A percentile compares a stretch with the other conserved stretches of the same genome.
phyloP scores from a whole-genome alignment of 2,888 invertebrate genomes.

The Machimus atricapillus region DNA sequence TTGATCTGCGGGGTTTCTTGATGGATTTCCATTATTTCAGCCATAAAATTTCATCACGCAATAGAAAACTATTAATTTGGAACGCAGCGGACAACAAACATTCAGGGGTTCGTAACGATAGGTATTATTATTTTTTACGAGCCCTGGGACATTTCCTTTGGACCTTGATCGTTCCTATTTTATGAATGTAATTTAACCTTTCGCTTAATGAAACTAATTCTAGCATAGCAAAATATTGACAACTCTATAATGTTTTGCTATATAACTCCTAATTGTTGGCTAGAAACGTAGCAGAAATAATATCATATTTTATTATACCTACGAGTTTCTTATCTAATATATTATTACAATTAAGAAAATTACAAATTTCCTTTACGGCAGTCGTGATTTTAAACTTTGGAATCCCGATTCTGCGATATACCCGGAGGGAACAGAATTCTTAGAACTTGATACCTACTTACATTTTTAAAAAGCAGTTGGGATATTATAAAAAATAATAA shows the following conservation, averaged over 20 bases:
- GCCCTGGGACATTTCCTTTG: neutral
- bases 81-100: neutral
- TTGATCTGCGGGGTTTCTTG: neutral
- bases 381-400: too few relatives aligned
- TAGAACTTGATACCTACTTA: too few relatives aligned
- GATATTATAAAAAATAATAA: too few relatives aligned
- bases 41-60: neutral
- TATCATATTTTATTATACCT: too few relatives aligned
- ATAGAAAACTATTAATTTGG: neutral
- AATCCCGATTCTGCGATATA: too few relatives aligned
- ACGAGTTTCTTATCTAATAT: too few relatives aligned
- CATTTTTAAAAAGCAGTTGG: too few relatives aligned
- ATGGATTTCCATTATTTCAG: neutral
- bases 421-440: too few relatives aligned
- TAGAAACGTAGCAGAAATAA: too few relatives aligned
- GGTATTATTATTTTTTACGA: neutral
- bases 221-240: neutral
- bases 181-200: neutral
- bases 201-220: neutral
- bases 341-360: too few relatives aligned
- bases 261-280: too few relatives aligned
- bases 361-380: too few relatives aligned
- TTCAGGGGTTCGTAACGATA: neutral
- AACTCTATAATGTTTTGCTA: neutral
- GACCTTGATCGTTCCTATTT: neutral